Conservation (phyloP, 1,140 invertebrate species). For the Hylyphantes graminicola region DNA sequence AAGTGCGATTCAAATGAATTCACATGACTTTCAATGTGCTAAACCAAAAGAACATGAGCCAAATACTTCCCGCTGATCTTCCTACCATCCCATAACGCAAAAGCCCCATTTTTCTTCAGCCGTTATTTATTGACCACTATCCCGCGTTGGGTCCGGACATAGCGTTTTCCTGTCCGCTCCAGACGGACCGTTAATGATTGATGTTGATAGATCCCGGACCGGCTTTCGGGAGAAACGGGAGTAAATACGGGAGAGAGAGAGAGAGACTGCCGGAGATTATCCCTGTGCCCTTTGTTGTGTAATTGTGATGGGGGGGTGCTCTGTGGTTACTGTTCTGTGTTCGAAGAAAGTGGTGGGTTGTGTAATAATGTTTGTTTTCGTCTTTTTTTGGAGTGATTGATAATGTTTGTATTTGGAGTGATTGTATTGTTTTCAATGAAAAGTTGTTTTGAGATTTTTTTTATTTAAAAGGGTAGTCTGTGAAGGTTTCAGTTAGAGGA, state of each 20-base stretch:
- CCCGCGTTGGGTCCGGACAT: conserved; percentile 4
- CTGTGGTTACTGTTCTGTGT: neutral
- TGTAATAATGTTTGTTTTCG: neutral
- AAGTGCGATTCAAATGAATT: too few species aligned
- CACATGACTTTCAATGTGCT: too few species aligned
- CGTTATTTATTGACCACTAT: conserved; percentile 55
- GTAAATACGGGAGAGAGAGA: conserved; percentile 35
- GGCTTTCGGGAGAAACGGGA: neutral
- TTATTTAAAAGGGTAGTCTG: too few species aligned
- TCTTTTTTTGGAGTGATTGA: too few species aligned
- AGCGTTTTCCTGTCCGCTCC: neutral
- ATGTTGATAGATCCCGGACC: conserved; percentile 38
- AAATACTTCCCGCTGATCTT: too few species aligned
- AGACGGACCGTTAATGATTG: conserved; percentile 55
- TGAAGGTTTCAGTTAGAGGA: too few species aligned
- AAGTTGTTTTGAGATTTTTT: too few species aligned
- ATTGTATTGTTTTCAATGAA: too few species aligned
- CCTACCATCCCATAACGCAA: neutral
- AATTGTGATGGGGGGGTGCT: conserved; percentile 27
- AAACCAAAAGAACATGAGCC: too few species aligned
- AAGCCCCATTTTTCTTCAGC: conserved; percentile 3
- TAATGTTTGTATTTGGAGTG: too few species aligned
- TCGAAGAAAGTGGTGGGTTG: neutral
- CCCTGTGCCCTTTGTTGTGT: conserved; percentile 11
- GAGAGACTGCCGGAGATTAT: neutral